These are phyloP conservation scores for Synanceia verrucosa DNA, from an alignment of 2,797 vertebrate species.

Conservation along the genomic window DNA sequence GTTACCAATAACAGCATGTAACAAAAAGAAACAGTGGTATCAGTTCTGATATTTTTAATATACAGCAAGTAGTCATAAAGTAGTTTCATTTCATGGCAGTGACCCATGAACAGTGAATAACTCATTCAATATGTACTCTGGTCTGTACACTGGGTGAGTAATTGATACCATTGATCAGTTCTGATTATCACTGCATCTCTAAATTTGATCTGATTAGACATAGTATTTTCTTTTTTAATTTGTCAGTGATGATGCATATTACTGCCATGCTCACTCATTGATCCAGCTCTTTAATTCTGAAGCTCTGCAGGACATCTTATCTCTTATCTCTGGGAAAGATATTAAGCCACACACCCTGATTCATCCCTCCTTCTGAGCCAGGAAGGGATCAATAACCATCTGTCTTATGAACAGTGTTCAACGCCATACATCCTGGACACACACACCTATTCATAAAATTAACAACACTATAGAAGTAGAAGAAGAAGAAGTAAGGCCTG, in stretches of 20 bases:
- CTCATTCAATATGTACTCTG: not conserved
- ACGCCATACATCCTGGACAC: constrained; percentile 22
- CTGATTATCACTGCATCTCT: not conserved
- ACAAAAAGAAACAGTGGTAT: not conserved
- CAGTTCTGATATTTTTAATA: not conserved
- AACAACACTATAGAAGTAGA: not conserved
- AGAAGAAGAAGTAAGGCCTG: constrained; percentile 17
- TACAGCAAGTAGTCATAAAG: not conserved
- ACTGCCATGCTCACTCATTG: constrained; percentile 44
- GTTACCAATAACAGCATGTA: not conserved
- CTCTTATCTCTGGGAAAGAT: constrained; percentile 35
- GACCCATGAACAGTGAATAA: not conserved
- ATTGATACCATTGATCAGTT: not conserved
- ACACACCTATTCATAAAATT: constrained; percentile 20
- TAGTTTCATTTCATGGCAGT: not conserved
- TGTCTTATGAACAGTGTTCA: constrained; percentile 27
- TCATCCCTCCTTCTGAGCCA: constrained; percentile 41
- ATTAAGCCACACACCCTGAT: constrained; percentile 22
- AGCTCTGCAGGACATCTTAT: constrained; percentile 16
- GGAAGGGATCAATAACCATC: constrained; percentile 63
- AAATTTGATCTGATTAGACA: constrained; percentile 30
- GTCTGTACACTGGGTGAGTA: not conserved
- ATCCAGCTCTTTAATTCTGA: constrained; percentile 45
- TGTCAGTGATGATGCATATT: constrained; percentile 59
- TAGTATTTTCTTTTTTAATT: not conserved